These are phyloP conservation scores for Phortica magna DNA, from an alignment of 2,888 invertebrate species.

Conservation along the genomic window DNA sequence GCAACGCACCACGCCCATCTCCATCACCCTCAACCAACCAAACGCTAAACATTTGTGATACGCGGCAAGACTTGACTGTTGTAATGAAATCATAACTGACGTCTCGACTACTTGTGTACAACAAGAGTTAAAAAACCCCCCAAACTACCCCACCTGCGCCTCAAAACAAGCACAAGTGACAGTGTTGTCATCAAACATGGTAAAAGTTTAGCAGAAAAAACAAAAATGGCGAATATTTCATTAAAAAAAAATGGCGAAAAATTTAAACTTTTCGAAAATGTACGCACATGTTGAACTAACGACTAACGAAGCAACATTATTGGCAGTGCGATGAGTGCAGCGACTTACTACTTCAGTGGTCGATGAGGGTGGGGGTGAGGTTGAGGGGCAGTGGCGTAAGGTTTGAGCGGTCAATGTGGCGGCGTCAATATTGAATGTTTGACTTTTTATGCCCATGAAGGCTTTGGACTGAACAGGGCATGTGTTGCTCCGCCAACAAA, in stretches of 20 bases:
- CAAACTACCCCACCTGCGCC: not conserved
- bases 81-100: slow-evolving; percentile 74
- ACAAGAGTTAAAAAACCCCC: not conserved
- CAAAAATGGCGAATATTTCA: not conserved
- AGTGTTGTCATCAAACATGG: slow-evolving; percentile 21
- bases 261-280: slow-evolving; percentile 22
- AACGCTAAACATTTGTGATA: not conserved
- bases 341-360: too few species aligned
- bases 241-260: not conserved
- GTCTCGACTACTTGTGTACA: slow-evolving; percentile 36
- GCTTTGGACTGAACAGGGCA: too few species aligned
- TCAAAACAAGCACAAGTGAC: not conserved
- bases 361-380: not conserved
- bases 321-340: too few species aligned
- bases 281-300: slow-evolving; percentile 73
- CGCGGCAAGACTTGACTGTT: slow-evolving; percentile 41
- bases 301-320: slow-evolving; percentile 46
- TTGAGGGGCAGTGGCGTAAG: too few species aligned
- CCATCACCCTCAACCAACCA: too few species aligned
- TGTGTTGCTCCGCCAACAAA: slow-evolving; percentile 52
- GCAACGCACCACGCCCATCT: too few species aligned
- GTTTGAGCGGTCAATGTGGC: not conserved
- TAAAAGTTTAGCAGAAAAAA: slow-evolving; percentile 6
- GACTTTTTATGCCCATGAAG: slow-evolving; percentile 15
- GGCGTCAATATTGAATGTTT: slow-evolving; percentile 13